Conservation (phyloP, 2,888 invertebrate genomes). For the Lasioglossum leucozonium region DNA sequence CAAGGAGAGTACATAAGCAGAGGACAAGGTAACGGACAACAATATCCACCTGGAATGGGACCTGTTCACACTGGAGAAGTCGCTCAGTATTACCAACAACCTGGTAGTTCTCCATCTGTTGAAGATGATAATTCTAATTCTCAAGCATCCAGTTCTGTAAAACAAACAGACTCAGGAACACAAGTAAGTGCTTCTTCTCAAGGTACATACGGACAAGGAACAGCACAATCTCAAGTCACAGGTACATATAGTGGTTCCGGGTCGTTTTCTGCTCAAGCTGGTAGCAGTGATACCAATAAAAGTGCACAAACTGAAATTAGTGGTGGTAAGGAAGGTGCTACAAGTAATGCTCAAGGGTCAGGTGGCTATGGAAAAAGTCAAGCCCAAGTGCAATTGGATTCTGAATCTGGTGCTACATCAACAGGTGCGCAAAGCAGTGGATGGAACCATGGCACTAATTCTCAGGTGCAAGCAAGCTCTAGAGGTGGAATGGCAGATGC, state of each 20-base stretch:
- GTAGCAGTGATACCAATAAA: conserved; percentile 90
- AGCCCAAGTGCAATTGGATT: conserved; percentile 90
- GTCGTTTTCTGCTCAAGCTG: conserved; percentile 93
- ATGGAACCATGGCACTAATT: conserved; percentile 90
- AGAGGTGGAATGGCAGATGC: conserved; percentile 95
- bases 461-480: conserved; percentile 92
- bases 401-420: conserved; percentile 91
- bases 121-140: conserved; percentile 89
- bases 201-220: conserved; percentile 90
- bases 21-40: conserved; percentile 21
- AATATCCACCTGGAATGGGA: conserved; percentile 43
- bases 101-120: conserved; percentile 24
- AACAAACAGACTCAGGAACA: conserved; percentile 87
- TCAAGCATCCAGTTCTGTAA: conserved; percentile 89
- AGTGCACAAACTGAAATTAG: conserved; percentile 89
- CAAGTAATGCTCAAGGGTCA: conserved; percentile 91
- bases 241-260: conserved; percentile 92
- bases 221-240: conserved; percentile 93
- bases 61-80: conserved; percentile 13
- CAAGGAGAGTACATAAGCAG: conserved; percentile 38
- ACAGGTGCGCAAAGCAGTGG: conserved; percentile 92
- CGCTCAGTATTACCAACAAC: conserved; percentile 55
- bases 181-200: conserved; percentile 91
- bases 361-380: conserved; percentile 91
- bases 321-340: conserved; percentile 90